phyloP scores from a whole-genome alignment of 1,140 invertebrate species.

The Drosophila aff. region DNA sequence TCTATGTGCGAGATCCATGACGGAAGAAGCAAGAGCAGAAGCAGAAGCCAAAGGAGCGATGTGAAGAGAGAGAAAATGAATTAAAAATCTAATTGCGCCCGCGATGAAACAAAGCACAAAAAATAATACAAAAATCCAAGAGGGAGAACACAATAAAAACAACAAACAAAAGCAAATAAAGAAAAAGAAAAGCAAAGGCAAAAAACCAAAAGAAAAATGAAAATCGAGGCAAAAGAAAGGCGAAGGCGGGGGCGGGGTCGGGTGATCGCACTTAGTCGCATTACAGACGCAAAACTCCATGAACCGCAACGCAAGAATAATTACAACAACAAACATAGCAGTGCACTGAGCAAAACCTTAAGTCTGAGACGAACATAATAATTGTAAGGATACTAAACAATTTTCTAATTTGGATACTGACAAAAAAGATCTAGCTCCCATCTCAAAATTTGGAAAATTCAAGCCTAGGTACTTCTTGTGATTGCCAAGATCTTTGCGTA shows the following conservation, averaged over 20 bases:
- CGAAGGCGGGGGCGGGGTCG: slow-evolving; percentile 51
- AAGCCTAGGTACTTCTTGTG: too few species aligned
- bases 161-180: slow-evolving; percentile 44
- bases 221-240: slow-evolving; percentile 32
- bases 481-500: too few species aligned
- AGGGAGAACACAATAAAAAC: slow-evolving; percentile 22
- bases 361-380: background rate
- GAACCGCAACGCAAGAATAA: slow-evolving; percentile 83
- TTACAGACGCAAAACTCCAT: slow-evolving; percentile 79
- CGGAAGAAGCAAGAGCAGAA: slow-evolving; percentile 66
- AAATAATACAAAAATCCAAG: slow-evolving; percentile 1
- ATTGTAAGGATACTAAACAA: background rate
- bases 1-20: slow-evolving; percentile 70
- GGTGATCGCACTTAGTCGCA: slow-evolving; percentile 74
- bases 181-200: slow-evolving; percentile 39
- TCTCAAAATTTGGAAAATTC: too few species aligned
- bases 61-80: slow-evolving; percentile 68
- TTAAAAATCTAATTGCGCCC: slow-evolving; percentile 82
- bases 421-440: too few species aligned
- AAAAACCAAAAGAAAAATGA: slow-evolving; percentile 11
- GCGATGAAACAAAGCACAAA: slow-evolving; percentile 77
- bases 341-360: background rate
- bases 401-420: background rate
- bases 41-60: slow-evolving; percentile 40
- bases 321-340: slow-evolving; percentile 67